Evolutionary conservation across 1,140 invertebrate genomes (phyloP).

Genomic region (Leptinotarsa undecemlineata): DNA sequence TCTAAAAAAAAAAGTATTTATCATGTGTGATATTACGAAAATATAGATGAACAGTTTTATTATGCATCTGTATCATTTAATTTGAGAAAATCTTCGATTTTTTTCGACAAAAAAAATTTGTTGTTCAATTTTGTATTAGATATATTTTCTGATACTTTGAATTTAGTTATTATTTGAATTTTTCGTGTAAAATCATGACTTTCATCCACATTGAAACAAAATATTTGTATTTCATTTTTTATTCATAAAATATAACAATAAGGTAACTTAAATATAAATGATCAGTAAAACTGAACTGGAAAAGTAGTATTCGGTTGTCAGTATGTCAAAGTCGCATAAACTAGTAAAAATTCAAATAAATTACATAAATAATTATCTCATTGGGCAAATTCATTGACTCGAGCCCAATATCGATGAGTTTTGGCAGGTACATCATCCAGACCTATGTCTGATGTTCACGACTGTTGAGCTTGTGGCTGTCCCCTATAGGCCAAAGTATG

Average conservation of each 20-base stretch:
- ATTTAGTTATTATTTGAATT: too few relatives aligned
- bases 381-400: conserved; percentile 6
- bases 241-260: conserved; percentile 34
- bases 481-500: conserved; percentile 76
- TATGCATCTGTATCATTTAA: too few relatives aligned
- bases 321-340: conserved; percentile 18
- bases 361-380: conserved; percentile 35
- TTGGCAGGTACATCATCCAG: conserved; percentile 51
- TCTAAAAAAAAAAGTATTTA: too few relatives aligned
- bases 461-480: conserved; percentile 56
- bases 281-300: conserved; percentile 39
- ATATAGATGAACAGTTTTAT: too few relatives aligned
- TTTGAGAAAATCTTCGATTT: too few relatives aligned
- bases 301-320: conserved; percentile 41
- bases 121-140: too few relatives aligned
- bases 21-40: too few relatives aligned
- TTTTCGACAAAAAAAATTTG: too few relatives aligned
- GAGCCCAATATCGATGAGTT: conserved; percentile 32
- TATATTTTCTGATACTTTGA: too few relatives aligned
- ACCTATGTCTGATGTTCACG: conserved; percentile 28
- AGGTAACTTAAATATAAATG: conserved; percentile 29
- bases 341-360: conserved; percentile 36
- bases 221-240: background rate
- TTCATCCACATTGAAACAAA: too few relatives aligned
- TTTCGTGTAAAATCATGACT: too few relatives aligned